These are phyloP conservation scores for Salticus scenicus DNA, from an alignment of 2,888 invertebrate genomes.

Conservation along the genomic window DNA sequence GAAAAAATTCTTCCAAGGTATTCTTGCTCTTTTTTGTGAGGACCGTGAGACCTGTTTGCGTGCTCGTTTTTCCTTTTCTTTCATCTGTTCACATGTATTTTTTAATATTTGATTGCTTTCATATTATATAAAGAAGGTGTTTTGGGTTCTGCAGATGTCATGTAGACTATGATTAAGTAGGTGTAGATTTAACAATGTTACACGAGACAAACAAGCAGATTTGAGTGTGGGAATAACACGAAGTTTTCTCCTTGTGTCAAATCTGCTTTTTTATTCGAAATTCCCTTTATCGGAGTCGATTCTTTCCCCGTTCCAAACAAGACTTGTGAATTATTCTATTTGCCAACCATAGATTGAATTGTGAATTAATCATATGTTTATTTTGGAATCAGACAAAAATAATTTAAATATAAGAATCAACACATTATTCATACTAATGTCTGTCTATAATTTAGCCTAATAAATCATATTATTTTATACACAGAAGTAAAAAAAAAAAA, in stretches of 20 bases:
- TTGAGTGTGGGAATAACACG: neutral
- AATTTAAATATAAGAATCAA: too few species aligned
- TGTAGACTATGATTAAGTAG: slow-evolving; percentile 14
- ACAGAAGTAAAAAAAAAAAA: too few species aligned
- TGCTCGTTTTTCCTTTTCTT: slow-evolving; percentile 37
- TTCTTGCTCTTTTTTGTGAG: slow-evolving; percentile 53
- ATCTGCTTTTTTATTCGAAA: neutral
- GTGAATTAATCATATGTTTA: too few species aligned
- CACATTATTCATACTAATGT: too few species aligned
- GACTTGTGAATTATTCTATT: too few species aligned
- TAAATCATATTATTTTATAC: too few species aligned
- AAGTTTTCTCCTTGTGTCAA: neutral
- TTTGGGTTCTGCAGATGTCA: slow-evolving; percentile 29
- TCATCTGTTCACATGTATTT: neutral
- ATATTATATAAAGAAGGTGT: slow-evolving; percentile 13
- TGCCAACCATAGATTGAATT: too few species aligned
- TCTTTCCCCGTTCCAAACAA: too few species aligned
- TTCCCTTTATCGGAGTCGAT: neutral
- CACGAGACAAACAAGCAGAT: neutral
- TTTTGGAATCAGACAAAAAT: too few species aligned
- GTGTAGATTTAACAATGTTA: neutral
- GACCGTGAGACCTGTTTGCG: slow-evolving; percentile 48
- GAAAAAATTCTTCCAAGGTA: slow-evolving; percentile 10
- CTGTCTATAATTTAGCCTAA: too few species aligned
- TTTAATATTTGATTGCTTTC: neutral